These are phyloP conservation scores for Phataginus tetradactyla DNA, from an alignment of 2,797 vertebrate genomes.

Conservation along the genomic window DNA sequence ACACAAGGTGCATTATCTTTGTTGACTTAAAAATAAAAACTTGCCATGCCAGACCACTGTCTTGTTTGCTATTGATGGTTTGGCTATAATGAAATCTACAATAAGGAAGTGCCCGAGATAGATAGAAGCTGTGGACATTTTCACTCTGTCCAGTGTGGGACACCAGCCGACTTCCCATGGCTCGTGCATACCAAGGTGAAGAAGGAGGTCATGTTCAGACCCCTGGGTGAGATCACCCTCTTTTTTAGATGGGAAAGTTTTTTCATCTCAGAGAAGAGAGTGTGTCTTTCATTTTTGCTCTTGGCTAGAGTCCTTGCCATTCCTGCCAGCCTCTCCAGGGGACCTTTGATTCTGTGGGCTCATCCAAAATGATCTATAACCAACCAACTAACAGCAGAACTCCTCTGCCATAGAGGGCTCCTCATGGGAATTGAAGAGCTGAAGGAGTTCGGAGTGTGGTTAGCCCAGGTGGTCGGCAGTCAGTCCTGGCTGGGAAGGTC, in stretches of 20 bases:
- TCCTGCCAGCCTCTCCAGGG: not conserved
- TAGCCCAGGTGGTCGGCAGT: not conserved
- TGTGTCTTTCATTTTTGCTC: not conserved
- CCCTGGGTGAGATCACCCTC: not conserved
- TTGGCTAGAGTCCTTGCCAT: not conserved
- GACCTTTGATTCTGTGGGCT: not conserved
- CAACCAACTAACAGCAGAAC: too few species aligned
- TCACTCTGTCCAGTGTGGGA: not conserved
- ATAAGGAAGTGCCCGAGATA: not conserved
- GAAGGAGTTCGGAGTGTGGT: not conserved
- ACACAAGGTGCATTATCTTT: not conserved
- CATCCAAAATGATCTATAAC: not conserved
- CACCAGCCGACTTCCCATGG: fast-evolving
- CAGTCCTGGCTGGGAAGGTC: not conserved
- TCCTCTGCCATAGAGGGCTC: not conserved
- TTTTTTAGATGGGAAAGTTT: not conserved
- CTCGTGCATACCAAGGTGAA: not conserved
- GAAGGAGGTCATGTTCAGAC: not conserved
- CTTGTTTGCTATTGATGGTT: not conserved
- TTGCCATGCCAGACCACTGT: not conserved
- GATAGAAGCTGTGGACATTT: not conserved
- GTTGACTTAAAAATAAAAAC: not conserved
- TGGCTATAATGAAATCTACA: not conserved
- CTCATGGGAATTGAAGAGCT: not conserved
- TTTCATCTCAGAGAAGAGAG: not conserved